Evolutionary conservation across 2,113 vertebrate species (phyloP).

Genomic region (Otus sunia): DNA sequence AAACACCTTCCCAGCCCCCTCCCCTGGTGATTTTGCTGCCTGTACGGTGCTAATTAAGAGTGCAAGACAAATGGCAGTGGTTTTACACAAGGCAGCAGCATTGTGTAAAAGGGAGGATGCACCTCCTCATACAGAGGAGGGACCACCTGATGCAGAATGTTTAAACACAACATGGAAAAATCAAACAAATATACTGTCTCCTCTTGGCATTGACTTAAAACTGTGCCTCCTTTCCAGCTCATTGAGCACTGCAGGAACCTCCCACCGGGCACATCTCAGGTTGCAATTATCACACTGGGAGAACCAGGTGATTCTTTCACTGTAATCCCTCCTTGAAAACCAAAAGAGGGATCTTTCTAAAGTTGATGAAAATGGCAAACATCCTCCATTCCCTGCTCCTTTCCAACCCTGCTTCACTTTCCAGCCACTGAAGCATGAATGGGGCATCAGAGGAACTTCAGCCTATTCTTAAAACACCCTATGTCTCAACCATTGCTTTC

Average conservation of each 20-base stretch:
- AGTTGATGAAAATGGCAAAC: background rate
- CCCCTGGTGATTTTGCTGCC: fast-evolving
- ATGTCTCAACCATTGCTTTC: background rate
- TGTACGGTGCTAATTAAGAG: background rate
- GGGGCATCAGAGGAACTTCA: background rate
- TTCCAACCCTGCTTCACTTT: background rate
- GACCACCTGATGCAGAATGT: background rate
- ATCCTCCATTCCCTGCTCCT: background rate
- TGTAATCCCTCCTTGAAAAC: background rate
- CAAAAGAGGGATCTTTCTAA: background rate
- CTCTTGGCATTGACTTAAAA: background rate
- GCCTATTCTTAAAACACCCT: background rate
- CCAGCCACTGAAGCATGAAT: background rate
- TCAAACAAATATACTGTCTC: background rate
- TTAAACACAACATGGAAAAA: background rate
- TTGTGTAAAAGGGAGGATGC: background rate
- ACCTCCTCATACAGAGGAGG: background rate
- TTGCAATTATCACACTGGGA: background rate
- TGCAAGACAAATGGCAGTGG: background rate
- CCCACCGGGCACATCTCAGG: background rate
- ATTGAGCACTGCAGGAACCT: background rate
- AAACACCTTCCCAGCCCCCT: background rate
- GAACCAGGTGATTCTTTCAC: background rate
- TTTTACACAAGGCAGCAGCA: background rate
- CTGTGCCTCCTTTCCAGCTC: fast-evolving